Evolutionary conservation across 2,113 vertebrate genomes (phyloP).

Genomic region (Varanus salvator): DNA sequence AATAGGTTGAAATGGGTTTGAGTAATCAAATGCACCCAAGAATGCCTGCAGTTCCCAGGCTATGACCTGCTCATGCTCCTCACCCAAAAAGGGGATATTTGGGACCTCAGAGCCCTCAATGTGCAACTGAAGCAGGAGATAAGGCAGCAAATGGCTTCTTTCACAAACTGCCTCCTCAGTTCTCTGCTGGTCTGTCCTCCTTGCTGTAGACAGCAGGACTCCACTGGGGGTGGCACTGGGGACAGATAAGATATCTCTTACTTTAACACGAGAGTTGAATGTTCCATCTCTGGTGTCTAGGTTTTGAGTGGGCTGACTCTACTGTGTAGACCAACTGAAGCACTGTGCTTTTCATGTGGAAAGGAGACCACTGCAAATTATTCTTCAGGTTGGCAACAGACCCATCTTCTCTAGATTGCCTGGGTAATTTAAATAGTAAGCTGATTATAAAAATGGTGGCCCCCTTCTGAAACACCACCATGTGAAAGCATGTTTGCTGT

Average conservation of each 20-base stretch:
- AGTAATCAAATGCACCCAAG: too few species aligned
- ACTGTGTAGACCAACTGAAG: not conserved
- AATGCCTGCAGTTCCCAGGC: too few species aligned
- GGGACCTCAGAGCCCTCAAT: too few species aligned
- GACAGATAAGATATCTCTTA: not conserved
- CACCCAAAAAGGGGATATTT: too few species aligned
- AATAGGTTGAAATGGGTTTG: too few species aligned
- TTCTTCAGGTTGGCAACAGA: not conserved
- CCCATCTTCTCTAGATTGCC: not conserved
- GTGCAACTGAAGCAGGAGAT: too few species aligned
- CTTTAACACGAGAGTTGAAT: not conserved
- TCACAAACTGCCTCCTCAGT: not conserved
- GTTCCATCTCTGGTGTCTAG: not conserved
- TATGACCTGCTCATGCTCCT: too few species aligned
- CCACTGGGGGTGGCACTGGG: not conserved
- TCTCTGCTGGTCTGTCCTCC: not conserved
- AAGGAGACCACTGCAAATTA: not conserved
- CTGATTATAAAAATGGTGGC: not conserved
- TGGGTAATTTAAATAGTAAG: not conserved
- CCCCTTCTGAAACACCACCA: not conserved
- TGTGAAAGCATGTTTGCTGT: not conserved
- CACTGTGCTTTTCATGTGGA: not conserved
- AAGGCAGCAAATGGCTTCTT: not conserved
- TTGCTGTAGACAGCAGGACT: not conserved
- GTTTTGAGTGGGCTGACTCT: too few species aligned